Base-by-base conservation (phyloP, 2,797 vertebrate genomes). In the Yasuhikotakia modesta region DNA sequence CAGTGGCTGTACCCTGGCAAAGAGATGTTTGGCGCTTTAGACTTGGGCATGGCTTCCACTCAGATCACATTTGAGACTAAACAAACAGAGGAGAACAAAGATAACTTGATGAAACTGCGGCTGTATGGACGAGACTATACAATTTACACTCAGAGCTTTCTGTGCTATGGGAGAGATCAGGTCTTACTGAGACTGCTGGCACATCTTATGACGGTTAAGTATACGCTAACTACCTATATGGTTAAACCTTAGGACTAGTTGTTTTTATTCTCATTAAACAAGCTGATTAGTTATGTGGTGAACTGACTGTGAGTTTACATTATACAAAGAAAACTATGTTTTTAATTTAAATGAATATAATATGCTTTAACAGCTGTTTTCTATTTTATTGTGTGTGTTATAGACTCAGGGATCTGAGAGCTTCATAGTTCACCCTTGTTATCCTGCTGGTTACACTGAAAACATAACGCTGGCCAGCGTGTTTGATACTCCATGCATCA, bases 91-190 rank as follows among this genome's bases (percentile, higher is more conserved):
- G 81, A 85, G 71, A 90, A 94, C 82, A 22, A 71, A 65, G 82
- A 78, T 74, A 88, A 83, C 0, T 81, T 82, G 3, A 80, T 83
- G 77, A 50, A 77, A 6, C 86, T 94, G 83, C 85, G 58, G 19
- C 91, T 95, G 0, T 95, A 94, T 0, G 92, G 94, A 6, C 77
- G 70, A 55, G 83, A 87, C 81, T 91, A 94, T 86, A 87, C 79
- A 0, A 46, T 94, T 46, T 95, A 95, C 81, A 91, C 93, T 0
- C 92, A 93, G 68, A 95, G 94, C 85, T 91, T 94, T 85, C 92
- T 94, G 75, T 95, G 94, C 83, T 95, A 92, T 0, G 93, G 94
- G 45, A 86, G 87, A 0, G 91, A 83, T 58, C 90, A 94, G 85
- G 83, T 87, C 48, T 73, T 94, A 55, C 84, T 30, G 2, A 52